Evolutionary conservation across 2,113 vertebrate genomes (phyloP).

Genomic region (Girardinichthys multiradiatus): DNA sequence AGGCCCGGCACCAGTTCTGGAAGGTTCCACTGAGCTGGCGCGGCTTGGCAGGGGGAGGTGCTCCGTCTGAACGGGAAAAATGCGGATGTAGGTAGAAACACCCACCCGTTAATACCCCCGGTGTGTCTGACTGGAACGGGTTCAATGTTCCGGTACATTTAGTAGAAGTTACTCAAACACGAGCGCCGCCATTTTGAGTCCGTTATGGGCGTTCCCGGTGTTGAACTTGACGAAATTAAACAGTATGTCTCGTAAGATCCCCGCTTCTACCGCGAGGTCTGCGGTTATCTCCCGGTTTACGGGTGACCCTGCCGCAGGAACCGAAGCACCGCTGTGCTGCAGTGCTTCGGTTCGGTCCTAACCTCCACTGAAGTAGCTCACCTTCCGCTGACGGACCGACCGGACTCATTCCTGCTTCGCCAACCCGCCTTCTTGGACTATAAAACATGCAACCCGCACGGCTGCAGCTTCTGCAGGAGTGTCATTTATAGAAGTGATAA

Average conservation of each 20-base stretch:
- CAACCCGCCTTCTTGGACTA: too few relatives aligned
- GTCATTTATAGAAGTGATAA: too few relatives aligned
- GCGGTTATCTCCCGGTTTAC: not conserved
- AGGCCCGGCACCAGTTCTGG: constrained; percentile 40
- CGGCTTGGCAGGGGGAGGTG: not conserved
- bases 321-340: constrained; percentile 17
- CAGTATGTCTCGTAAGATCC: not conserved
- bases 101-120: not conserved
- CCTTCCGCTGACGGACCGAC: too few relatives aligned
- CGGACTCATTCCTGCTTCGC: too few relatives aligned
- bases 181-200: not conserved
- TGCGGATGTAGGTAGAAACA: not conserved
- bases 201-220: not conserved
- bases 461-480: too few relatives aligned
- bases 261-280: not conserved
- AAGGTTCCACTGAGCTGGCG: constrained; percentile 57
- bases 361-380: too few relatives aligned
- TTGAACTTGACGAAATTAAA: too few relatives aligned
- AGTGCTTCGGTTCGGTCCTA: constrained; percentile 1
- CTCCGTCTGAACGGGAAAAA: not conserved
- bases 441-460: too few relatives aligned
- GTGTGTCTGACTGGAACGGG: too few relatives aligned
- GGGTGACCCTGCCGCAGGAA: not conserved
- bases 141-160: not conserved
- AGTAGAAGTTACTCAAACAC: too few relatives aligned